Conservation (phyloP, 2,113 vertebrate genomes). For the Andinoacara biseriatus region DNA sequence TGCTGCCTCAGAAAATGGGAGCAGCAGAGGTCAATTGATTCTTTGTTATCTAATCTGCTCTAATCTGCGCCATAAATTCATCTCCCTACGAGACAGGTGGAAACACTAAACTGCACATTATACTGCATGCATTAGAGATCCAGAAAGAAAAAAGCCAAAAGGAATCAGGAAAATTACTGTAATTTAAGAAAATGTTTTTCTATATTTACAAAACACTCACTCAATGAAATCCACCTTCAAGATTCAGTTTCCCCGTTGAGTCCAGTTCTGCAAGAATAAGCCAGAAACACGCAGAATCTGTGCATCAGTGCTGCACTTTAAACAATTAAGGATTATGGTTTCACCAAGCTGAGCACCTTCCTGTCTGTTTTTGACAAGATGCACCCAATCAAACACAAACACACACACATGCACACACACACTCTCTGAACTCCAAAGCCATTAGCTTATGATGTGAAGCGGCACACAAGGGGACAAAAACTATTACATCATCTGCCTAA, state of each 20-base stretch:
- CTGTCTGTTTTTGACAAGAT: constrained; percentile 16
- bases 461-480: constrained; percentile 40
- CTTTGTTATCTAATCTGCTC: constrained; percentile 12
- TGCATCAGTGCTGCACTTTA: constrained; percentile 51
- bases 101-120: background rate
- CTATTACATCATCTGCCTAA: constrained; percentile 54
- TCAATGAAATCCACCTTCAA: background rate
- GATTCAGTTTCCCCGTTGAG: background rate
- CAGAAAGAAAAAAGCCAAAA: background rate
- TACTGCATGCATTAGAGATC: background rate
- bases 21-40: constrained; percentile 47
- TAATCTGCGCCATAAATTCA: background rate
- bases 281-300: background rate
- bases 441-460: constrained; percentile 39
- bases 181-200: background rate
- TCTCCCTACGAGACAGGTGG: background rate
- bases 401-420: constrained; percentile 14
- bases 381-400: constrained; percentile 22
- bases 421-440: constrained; percentile 16
- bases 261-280: constrained; percentile 7
- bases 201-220: background rate
- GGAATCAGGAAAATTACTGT: background rate
- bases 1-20: constrained; percentile 11
- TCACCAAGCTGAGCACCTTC: constrained; percentile 14
- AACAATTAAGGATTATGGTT: constrained; percentile 56